Evolutionary conservation across 2,888 invertebrate species (phyloP).

Genomic region (Cylloceria caligata): DNA sequence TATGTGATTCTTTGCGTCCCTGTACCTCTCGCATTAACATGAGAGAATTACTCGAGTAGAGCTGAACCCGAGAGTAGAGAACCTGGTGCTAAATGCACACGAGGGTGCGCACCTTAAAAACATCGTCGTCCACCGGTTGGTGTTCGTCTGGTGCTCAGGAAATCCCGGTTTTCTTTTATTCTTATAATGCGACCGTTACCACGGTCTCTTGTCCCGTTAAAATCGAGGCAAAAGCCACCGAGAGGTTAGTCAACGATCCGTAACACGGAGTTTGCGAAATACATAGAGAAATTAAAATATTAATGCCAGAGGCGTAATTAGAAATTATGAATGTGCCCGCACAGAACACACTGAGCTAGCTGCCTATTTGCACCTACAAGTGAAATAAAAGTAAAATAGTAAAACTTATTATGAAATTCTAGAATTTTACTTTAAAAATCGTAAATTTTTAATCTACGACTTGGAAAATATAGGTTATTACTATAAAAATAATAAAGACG

Average conservation of each 20-base stretch:
- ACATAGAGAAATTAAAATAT: slow-evolving; percentile 36
- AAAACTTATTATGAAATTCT: neutral
- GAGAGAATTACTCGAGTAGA: slow-evolving; percentile 61
- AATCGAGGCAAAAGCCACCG: slow-evolving; percentile 29
- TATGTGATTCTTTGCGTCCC: slow-evolving; percentile 50
- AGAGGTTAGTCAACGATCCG: slow-evolving; percentile 67
- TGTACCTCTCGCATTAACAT: slow-evolving; percentile 43
- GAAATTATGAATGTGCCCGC: slow-evolving; percentile 44
- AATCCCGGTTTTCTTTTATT: slow-evolving; percentile 51
- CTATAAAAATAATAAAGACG: neutral
- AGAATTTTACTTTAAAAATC: neutral
- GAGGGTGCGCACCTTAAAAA: slow-evolving; percentile 60
- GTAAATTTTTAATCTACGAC: too few relatives aligned
- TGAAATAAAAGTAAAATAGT: neutral
- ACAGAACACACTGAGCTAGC: neutral
- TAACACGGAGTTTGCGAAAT: slow-evolving; percentile 63
- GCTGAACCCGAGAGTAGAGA: slow-evolving; percentile 28
- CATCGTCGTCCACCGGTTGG: slow-evolving; percentile 54
- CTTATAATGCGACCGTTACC: slow-evolving; percentile 49
- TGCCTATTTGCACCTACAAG: neutral
- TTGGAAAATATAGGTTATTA: too few relatives aligned
- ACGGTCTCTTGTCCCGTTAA: neutral
- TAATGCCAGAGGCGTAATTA: slow-evolving; percentile 35
- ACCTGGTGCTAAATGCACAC: slow-evolving; percentile 43
- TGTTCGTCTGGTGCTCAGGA: slow-evolving; percentile 58